Evolutionary conservation across 2,888 invertebrate species (phyloP).

Genomic region (Phaonia tiefii): DNA sequence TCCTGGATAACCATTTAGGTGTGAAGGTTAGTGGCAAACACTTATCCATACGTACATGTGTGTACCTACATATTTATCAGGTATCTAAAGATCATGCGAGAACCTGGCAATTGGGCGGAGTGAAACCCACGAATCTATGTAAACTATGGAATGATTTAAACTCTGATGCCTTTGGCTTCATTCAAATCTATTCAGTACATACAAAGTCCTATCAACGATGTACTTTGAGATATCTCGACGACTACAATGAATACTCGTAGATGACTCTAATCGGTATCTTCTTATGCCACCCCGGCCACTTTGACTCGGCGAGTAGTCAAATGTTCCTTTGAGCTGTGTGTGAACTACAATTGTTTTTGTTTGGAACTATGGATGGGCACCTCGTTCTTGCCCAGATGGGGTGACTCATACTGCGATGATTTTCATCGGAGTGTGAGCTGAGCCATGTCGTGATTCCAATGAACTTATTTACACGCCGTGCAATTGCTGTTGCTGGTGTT

Average conservation of each 20-base stretch:
- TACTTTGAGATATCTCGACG: too few relatives aligned
- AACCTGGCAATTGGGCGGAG: conserved; percentile 58
- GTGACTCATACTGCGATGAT: conserved; percentile 58
- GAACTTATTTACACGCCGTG: conserved; percentile 55
- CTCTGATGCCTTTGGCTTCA: conserved; percentile 23
- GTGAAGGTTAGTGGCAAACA: conserved; percentile 53
- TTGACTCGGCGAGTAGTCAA: not conserved
- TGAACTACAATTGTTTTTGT: conserved; percentile 50
- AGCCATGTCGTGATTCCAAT: conserved; percentile 61
- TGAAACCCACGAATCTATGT: conserved; percentile 20
- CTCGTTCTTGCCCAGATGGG: conserved; percentile 23
- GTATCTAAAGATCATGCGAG: not conserved
- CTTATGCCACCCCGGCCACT: not conserved
- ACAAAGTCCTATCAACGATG: not conserved
- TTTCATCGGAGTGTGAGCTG: conserved; percentile 39
- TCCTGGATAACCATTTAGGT: conserved; percentile 54
- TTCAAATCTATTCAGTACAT: conserved; percentile 23
- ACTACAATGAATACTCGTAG: not conserved
- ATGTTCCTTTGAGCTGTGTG: conserved; percentile 5
- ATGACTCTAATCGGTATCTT: conserved; percentile 37
- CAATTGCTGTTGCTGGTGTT: conserved; percentile 40
- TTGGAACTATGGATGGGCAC: conserved; percentile 19
- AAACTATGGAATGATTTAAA: conserved; percentile 39
- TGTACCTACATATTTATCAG: not conserved
- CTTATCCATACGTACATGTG: not conserved